Base-by-base conservation (phyloP, 2,888 invertebrate genomes). In the Acleris sparsana region DNA sequence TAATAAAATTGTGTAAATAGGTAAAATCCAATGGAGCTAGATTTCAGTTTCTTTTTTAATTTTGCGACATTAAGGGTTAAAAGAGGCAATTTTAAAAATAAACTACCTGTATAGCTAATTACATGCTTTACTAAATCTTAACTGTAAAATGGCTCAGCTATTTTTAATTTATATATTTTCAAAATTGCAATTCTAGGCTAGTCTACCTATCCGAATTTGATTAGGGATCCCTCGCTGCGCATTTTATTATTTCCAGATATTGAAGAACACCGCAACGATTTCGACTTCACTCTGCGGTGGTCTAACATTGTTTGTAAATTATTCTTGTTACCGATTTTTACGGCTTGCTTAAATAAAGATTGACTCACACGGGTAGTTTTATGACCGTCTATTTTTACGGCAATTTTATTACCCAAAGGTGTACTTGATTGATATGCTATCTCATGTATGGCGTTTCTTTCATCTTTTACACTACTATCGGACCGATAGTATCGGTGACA, bases 261-360 rank as follows among this genome's bases (percentile, higher is more conserved):
- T 67, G 67, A 74, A 79, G 80, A 84, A 82, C 91, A 88, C 85
- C 90, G 86, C 90, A 81, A 82, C 71, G 89, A 82, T 76, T 80
- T 79, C 73, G 72, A 77, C 74, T 78, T 79, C 77, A 76, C 86
- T 83, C 79, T 87, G 91, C 86, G 92, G 89, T 92, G 91, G 91
- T 90, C 92, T 84, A 77, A 80, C 72, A 78, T 83, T 78, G 80
- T 86, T 85, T 87, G 85, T 85, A 87, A n/a, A 82, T 66, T 52
- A 62, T 57, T 39, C 44, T 52, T 83, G 81, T 77, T 82, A 78
- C 74, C 76, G 78, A 82, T 88, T 88, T 88, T 87, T 86, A 86
- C 78, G 78, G 75, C 84, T 84, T 80, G 84, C 80, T 80, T 82
- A 86, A 89, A 88, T 87, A 87, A 83, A 81, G 71, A 74, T 66